Conservation (phyloP, 2,797 vertebrate species). For the Hippoglossus hippoglossus region DNA sequence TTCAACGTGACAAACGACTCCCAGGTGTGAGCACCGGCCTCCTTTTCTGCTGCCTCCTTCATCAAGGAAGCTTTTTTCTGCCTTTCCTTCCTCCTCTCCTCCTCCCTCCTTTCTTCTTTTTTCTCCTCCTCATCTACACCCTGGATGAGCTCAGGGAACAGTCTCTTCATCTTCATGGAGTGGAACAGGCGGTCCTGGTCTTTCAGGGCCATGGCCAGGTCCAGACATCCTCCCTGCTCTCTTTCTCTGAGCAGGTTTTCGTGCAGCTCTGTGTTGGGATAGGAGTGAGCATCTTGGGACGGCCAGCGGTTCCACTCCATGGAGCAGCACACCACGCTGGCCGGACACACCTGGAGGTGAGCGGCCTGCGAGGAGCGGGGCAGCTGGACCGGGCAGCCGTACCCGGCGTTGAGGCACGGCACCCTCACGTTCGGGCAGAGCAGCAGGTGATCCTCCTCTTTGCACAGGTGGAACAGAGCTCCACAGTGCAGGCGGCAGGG, state of each 20-base stretch:
- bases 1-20: constrained; percentile 20
- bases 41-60: constrained; percentile 70
- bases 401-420: constrained; percentile 90
- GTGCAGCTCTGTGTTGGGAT: constrained; percentile 76
- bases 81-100: constrained; percentile 65
- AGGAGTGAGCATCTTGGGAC: constrained; percentile 84
- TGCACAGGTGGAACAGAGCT: constrained; percentile 94
- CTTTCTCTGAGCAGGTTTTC: constrained; percentile 74
- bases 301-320: constrained; percentile 98
- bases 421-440: constrained; percentile 93
- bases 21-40: constrained; percentile 50
- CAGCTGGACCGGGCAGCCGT: constrained; percentile 91
- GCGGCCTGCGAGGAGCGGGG: constrained; percentile 87
- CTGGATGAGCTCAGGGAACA: constrained; percentile 91
- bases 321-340: constrained; percentile 93
- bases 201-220: constrained; percentile 88
- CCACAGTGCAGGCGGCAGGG: constrained; percentile 86
- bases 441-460: constrained; percentile 91
- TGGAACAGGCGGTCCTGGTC: constrained; percentile 92
- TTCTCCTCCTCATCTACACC: constrained; percentile 69
- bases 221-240: constrained; percentile 58
- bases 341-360: constrained; percentile 91
- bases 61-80: constrained; percentile 63
- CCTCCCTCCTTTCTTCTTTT: constrained; percentile 71
- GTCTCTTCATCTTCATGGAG: constrained; percentile 89